Evolutionary conservation across 2,113 vertebrate genomes (phyloP).

Genomic region (Apus apus): DNA sequence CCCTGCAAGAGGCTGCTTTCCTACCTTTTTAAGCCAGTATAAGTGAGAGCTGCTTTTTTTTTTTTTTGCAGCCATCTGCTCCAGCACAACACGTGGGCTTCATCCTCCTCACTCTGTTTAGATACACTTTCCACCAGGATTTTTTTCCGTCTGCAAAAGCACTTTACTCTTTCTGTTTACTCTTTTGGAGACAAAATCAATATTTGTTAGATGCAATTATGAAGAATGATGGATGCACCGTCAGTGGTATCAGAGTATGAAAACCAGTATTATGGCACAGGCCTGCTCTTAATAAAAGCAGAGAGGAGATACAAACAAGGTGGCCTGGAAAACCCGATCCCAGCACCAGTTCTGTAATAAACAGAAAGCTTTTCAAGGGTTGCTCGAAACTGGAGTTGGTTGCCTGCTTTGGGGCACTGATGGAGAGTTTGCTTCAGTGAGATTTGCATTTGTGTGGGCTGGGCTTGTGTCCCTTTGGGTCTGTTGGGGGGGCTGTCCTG

Average conservation of each 20-base stretch:
- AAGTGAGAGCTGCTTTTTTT: not conserved
- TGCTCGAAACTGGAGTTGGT: not conserved
- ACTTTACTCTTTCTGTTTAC: slow-evolving; percentile 43
- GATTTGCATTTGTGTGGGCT: not conserved
- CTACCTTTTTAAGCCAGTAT: not conserved
- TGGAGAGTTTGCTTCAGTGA: not conserved
- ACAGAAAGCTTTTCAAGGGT: not conserved
- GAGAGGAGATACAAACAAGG: not conserved
- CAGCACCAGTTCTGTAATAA: not conserved
- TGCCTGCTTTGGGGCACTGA: not conserved
- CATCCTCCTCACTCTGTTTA: not conserved
- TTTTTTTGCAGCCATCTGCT: not conserved
- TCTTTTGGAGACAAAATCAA: slow-evolving; percentile 42
- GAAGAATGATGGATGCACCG: slow-evolving; percentile 48
- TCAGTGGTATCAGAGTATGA: not conserved
- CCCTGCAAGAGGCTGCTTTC: rapidly evolving
- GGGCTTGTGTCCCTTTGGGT: not conserved
- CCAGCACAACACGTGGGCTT: not conserved
- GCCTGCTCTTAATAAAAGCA: not conserved
- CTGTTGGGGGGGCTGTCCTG: rapidly evolving
- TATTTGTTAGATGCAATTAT: slow-evolving; percentile 62
- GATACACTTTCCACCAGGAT: not conserved
- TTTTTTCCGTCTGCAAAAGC: not conserved
- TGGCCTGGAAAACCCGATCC: not conserved
- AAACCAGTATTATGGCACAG: slow-evolving; percentile 13